Percentiles rank a stretch among this genome's conserved stretches.
phyloP scores from a whole-genome alignment of 2,888 invertebrate species.

The Troglohyphantes excavatus region DNA sequence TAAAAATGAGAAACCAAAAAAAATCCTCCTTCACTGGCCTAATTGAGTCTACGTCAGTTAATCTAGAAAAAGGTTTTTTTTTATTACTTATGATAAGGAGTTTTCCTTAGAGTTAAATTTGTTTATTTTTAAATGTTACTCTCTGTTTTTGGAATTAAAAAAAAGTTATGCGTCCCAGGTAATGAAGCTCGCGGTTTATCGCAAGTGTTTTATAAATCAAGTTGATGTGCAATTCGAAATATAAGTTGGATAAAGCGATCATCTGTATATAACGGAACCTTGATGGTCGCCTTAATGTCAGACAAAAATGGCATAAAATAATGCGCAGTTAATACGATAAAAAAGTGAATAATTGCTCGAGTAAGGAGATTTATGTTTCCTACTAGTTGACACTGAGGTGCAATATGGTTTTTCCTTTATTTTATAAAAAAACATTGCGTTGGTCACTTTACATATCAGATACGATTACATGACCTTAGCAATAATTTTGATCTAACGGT shows the following conservation, averaged over 20 bases:
- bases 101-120: conserved; percentile 11
- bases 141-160: neutral
- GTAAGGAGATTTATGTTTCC: too few species aligned
- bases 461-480: too few species aligned
- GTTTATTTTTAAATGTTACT: neutral
- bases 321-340: too few species aligned
- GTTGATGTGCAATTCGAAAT: neutral
- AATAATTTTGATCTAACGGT: too few species aligned
- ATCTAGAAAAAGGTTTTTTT: conserved; percentile 23
- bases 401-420: too few species aligned
- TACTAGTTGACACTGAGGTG: too few species aligned
- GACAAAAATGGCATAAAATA: too few species aligned
- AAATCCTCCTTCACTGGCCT: neutral
- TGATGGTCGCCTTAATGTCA: neutral
- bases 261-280: too few species aligned
- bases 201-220: neutral
- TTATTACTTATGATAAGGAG: conserved; percentile 1
- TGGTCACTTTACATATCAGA: too few species aligned
- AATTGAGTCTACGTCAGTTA: conserved; percentile 33
- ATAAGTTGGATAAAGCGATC: neutral
- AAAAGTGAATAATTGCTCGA: too few species aligned
- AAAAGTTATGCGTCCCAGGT: neutral
- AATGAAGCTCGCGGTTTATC: neutral
- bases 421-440: too few species aligned
- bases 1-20: neutral